Percentiles rank a stretch among this genome's conserved stretches.
Evolutionary conservation across 2,797 vertebrate genomes (phyloP).

Genomic region (Iguana delicatissima): DNA sequence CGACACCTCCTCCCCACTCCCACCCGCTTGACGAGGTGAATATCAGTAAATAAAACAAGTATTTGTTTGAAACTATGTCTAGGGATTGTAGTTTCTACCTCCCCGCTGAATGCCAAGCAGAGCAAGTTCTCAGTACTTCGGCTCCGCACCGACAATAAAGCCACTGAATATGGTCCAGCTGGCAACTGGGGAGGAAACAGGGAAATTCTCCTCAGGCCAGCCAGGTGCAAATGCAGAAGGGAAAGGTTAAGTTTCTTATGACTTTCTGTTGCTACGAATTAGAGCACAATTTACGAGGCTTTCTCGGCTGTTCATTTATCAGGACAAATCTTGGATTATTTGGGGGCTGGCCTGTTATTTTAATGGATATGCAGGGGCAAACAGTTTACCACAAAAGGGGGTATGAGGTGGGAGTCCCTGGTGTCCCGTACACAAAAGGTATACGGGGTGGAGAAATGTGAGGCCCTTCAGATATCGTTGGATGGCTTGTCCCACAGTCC

Average conservation of each 20-base stretch:
- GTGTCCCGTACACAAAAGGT: too few species aligned
- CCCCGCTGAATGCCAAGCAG: conserved; percentile 46
- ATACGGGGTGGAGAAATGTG: too few species aligned
- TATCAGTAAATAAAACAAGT: conserved; percentile 83
- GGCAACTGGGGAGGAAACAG: conserved; percentile 22
- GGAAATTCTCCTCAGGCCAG: conserved; percentile 18
- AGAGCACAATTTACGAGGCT: conserved; percentile 78
- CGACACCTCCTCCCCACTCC: neutral
- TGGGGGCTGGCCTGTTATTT: conserved; percentile 76
- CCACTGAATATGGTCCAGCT: neutral
- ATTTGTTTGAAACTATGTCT: conserved; percentile 79
- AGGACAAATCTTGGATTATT: conserved; percentile 73
- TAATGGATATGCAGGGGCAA: conserved; percentile 78
- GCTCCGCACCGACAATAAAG: conserved; percentile 33
- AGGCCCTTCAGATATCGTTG: too few species aligned
- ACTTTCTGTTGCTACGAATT: conserved; percentile 75
- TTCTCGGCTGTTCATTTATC: conserved; percentile 76
- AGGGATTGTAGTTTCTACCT: conserved; percentile 78
- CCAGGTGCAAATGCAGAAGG: conserved; percentile 35
- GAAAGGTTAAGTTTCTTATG: conserved; percentile 67
- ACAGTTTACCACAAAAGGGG: conserved; percentile 30
- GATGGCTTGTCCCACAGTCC: too few species aligned
- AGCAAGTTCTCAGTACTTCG: conserved; percentile 49
- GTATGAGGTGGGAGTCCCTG: too few species aligned
- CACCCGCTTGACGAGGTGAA: conserved; percentile 74